phyloP scores from a whole-genome alignment of 2,888 invertebrate genomes.

The Strigamia crassipes region DNA sequence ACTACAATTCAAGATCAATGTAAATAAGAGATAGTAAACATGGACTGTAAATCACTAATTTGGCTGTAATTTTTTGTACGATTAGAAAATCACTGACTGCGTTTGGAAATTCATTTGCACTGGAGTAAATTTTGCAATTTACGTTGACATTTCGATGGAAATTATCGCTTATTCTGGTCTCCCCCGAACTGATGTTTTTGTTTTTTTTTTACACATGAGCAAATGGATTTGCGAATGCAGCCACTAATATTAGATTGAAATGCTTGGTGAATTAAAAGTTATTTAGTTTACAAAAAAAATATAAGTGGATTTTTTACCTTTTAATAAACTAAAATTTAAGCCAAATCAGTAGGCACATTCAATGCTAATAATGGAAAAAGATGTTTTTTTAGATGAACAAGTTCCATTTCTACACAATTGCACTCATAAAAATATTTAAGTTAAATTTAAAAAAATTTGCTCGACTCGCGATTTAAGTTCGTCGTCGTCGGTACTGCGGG shows the following conservation, averaged over 20 bases:
- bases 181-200: too few relatives aligned
- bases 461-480: not conserved
- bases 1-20: conserved; percentile 33
- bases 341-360: conserved; percentile 10
- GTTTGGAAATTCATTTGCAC: not conserved
- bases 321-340: not conserved
- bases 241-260: not conserved
- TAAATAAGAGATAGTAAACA: conserved; percentile 20
- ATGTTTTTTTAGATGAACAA: not conserved
- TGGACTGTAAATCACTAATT: conserved; percentile 24
- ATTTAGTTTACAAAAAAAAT: not conserved
- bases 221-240: not conserved
- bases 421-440: not conserved
- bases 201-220: not conserved
- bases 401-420: conserved; percentile 1
- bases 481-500: not conserved
- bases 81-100: not conserved
- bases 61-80: not conserved
- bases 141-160: not conserved
- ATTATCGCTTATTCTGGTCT: not conserved
- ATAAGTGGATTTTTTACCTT: not conserved
- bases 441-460: not conserved
- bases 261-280: not conserved
- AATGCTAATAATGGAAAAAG: not conserved
- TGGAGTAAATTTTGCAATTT: not conserved